Evolutionary conservation across 1,140 invertebrate genomes (phyloP), one percentile per base, ranked within the genome.

Genomic region (Drosophila insularis): DNA sequence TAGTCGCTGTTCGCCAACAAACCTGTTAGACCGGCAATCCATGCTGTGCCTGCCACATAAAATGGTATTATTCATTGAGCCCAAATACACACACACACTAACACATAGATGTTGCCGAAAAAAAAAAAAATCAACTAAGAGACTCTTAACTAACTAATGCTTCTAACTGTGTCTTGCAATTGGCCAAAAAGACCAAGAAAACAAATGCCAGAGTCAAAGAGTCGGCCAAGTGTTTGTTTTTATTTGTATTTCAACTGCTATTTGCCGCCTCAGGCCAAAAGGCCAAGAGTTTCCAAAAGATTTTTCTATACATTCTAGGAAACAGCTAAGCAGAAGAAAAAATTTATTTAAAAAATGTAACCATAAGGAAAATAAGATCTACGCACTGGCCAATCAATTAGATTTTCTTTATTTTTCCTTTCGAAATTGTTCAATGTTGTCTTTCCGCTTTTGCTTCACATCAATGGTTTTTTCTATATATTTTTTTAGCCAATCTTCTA

Each of bases 91-190:
- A 65, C 71, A 86, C 76, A 81, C 76, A 19, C 54, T 7, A 40
- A 17, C n/a, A 58, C 61, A 55, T 11, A 50, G 40, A 65, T 62
- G 61, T 63, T 68, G 54, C 73, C 73, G 68, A 64, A 73, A 63
- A 69, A 60, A 63, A 69, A 60, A 58, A 32, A 27, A 27, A 27
- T 27, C 27, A 27, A 27, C 27, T 27, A 27, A 56, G 54, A 69
- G 46, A 70, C 62, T 85, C 14, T 46, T 46, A 50, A 21, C 14
- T 85, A 76, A 74, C 75, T 74, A 85, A 85, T 81, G 82, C 81
- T 85, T 85, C 81, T 87, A 87, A 68, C 78, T 86, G 62, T 81
- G 78, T 74, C 74, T 74, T 85, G 82, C 81, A 87, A 79, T 73
- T 76, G 66, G 71, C 79, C 61, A 68, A 75, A 50, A 50, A 21